These are phyloP conservation scores for Dipus sagitta DNA, from an alignment of 2,797 vertebrate species.

Conservation along the genomic window DNA sequence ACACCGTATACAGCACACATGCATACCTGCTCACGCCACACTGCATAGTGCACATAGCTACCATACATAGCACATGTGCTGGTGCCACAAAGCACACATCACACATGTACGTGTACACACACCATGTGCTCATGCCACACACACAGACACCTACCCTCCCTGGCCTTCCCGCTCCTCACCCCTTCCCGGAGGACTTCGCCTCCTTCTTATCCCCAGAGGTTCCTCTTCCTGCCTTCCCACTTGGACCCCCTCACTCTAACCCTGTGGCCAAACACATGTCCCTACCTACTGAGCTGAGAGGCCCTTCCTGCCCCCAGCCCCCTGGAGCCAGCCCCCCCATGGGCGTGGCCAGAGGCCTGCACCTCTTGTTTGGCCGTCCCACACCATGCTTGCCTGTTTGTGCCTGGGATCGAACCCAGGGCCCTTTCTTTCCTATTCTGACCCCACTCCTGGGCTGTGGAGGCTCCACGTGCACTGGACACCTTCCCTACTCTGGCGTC, in stretches of 20 bases:
- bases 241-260: not conserved
- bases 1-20: not conserved
- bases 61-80: no score
- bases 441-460: not conserved
- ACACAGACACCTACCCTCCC: not conserved
- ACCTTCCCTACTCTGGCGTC: not conserved
- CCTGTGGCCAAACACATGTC: not conserved
- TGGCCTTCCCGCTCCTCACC: not conserved
- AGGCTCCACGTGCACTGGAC: not conserved
- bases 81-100: no score
- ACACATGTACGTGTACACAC: no score
- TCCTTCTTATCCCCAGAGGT: not conserved
- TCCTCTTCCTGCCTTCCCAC: not conserved
- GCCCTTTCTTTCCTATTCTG: not conserved
- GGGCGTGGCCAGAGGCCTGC: not conserved
- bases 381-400: no score
- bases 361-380: not conserved
- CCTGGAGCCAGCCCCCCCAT: not conserved
- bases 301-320: not conserved
- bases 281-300: not conserved
- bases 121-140: not conserved
- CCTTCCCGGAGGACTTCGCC: not conserved
- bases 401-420: no score
- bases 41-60: no score
- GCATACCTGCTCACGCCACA: no score